Evolutionary conservation across 2,113 vertebrate genomes (phyloP), one percentile per base, ranked within the genome.

Genomic region (Ranitomeya imitator): DNA sequence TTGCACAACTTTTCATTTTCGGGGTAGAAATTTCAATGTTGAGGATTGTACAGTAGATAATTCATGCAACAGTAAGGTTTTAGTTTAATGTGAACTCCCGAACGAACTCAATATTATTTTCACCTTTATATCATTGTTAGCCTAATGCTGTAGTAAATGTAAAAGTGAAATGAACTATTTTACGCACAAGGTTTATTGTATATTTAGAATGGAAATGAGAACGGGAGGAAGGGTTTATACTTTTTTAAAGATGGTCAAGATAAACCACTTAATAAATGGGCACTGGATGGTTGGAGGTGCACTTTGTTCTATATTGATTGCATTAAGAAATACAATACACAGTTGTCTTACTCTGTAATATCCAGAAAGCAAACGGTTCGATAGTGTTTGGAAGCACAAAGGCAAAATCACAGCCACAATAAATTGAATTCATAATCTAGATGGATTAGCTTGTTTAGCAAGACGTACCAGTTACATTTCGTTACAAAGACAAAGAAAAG

Each of bases 301-400:
- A 83, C 37, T 83, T 83, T 83, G 81, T 83, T 67, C 61, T 83
- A 65, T 51, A 67, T 83, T 83, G 61, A 83, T 83, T 83, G 63
- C 61, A 83, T 83, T 83, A 83, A 83, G 81, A 67, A 83, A 83
- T 83, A 83, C 81, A 83, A 83, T 83, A 83, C 63, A 52, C 81
- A 83, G 81, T 69, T 83, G 61, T 83, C 81, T 83, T 83, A 52
- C 61, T 67, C 78, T 69, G 61, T 83, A 67, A 51, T 67, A 67
- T 51, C 61, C 81, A 83, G 61, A 83, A 67, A 83, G 81, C 81
- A 63, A 83, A 63, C 61, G 65, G 81, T 83, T 83, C 81, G 69
- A 83, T 83, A 83, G 45, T 83, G 81, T 83, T 83, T 83, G 63
- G 61, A 83, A 51, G 81, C 80, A 67, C 77, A 83, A 83, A 83